A percentile compares a stretch with the other conserved stretches of the same genome.
Evolutionary conservation across 2,888 invertebrate genomes (phyloP).

Genomic region (Cancer borealis): DNA sequence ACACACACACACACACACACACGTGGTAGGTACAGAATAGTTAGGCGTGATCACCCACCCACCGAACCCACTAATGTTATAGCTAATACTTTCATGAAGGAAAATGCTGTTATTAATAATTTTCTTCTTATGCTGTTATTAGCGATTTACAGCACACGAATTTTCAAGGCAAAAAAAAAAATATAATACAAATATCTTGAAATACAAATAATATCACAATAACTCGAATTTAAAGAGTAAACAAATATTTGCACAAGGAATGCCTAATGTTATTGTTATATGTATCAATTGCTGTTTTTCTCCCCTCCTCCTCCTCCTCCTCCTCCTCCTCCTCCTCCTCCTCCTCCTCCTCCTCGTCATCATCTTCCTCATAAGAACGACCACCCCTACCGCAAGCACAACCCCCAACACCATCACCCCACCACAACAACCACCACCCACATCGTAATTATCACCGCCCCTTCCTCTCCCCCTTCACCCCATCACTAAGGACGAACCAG

Average conservation of each 20-base stretch:
- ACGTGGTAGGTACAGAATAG: neutral
- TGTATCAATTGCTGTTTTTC: neutral
- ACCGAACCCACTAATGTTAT: neutral
- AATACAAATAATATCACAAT: neutral
- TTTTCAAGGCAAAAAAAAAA: neutral
- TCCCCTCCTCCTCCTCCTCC: neutral
- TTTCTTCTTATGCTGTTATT: neutral
- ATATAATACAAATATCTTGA: neutral
- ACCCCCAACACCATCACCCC: neutral
- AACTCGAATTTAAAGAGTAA: neutral
- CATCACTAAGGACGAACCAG: neutral
- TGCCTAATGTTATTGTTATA: neutral
- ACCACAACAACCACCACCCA: constrained; percentile 15
- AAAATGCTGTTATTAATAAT: neutral
- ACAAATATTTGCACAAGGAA: neutral
- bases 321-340: neutral
- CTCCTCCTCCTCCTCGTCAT: constrained; percentile 28
- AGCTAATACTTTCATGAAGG: constrained; percentile 17
- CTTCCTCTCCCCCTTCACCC: constrained; percentile 2
- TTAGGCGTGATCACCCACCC: neutral
- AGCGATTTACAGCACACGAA: constrained; percentile 22
- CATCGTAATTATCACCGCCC: constrained; percentile 27
- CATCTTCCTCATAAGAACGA: neutral
- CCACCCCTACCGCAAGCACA: neutral
- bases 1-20: constrained; percentile 25